These are phyloP conservation scores for Hippotragus niger DNA, from an alignment of 2,113 vertebrate genomes.

Conservation along the genomic window DNA sequence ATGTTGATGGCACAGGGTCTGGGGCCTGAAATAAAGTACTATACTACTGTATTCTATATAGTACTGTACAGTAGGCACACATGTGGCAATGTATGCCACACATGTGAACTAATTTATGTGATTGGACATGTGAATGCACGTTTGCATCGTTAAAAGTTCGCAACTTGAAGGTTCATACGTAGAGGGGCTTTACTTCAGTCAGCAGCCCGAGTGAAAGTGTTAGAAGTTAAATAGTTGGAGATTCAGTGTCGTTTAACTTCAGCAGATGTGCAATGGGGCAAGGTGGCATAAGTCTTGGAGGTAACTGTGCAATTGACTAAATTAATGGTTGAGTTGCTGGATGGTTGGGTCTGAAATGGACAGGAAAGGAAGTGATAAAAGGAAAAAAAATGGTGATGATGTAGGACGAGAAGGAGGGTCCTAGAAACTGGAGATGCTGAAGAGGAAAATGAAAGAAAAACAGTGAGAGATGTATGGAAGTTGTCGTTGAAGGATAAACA, in stretches of 20 bases:
- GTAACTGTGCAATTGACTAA: not conserved
- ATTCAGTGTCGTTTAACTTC: not conserved
- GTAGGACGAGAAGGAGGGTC: not conserved
- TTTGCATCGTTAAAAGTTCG: not conserved
- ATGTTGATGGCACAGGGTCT: not conserved
- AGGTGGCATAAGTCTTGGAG: not conserved
- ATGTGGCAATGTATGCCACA: not conserved
- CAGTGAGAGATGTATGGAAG: not conserved
- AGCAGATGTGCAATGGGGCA: too few species aligned
- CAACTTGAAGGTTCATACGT: not conserved
- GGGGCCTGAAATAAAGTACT: not conserved
- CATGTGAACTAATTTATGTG: not conserved
- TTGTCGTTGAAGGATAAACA: not conserved
- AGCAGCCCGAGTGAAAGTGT: not conserved
- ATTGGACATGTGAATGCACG: not conserved
- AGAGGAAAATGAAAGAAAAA: not conserved
- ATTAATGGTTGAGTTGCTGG: not conserved
- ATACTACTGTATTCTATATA: not conserved
- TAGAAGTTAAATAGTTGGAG: not conserved
- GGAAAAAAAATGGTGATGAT: not conserved
- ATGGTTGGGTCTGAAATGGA: not conserved
- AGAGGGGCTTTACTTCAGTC: not conserved
- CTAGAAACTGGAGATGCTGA: not conserved
- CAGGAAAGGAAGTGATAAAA: not conserved
- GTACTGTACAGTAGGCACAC: not conserved